phyloP scores from a whole-genome alignment of 2,888 invertebrate genomes.

The Ophion ellenae region DNA sequence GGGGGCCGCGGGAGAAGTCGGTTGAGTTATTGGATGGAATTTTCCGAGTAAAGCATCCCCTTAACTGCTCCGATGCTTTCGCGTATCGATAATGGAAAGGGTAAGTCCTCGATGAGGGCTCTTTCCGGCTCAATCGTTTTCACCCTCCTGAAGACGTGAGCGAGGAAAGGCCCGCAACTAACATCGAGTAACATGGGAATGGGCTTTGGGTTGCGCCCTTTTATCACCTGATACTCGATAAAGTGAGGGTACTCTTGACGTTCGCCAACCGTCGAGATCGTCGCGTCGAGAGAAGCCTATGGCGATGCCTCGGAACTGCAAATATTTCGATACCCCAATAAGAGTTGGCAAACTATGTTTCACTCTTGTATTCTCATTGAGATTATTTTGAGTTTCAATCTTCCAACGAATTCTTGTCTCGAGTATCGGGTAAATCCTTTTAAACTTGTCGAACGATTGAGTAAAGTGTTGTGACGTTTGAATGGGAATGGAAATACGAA shows the following conservation, averaged over 20 bases:
- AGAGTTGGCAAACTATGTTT: slow-evolving; percentile 72
- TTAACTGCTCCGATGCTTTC: background rate
- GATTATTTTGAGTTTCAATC: background rate
- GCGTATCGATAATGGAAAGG: slow-evolving; percentile 19
- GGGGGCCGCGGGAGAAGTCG: slow-evolving; percentile 12
- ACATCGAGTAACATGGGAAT: background rate
- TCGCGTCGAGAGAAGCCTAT: slow-evolving; percentile 49
- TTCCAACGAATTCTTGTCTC: slow-evolving; percentile 61
- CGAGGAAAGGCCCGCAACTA: background rate
- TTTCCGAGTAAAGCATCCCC: background rate
- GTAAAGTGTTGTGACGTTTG: background rate
- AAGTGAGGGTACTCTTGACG: background rate
- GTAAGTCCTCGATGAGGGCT: background rate
- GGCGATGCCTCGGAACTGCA: slow-evolving; percentile 62
- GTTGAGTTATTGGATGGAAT: slow-evolving; percentile 30
- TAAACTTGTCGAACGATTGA: slow-evolving; percentile 63
- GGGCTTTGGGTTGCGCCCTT: background rate
- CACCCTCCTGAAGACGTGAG: background rate
- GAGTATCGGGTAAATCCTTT: slow-evolving; percentile 74
- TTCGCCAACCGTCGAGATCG: background rate
- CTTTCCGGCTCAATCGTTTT: slow-evolving; percentile 3
- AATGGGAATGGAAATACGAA: background rate
- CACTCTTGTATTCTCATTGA: background rate
- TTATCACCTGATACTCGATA: background rate
- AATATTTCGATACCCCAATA: slow-evolving; percentile 68